Base-by-base conservation (phyloP, 2,113 vertebrate species). In the Lycaon pictus region DNA sequence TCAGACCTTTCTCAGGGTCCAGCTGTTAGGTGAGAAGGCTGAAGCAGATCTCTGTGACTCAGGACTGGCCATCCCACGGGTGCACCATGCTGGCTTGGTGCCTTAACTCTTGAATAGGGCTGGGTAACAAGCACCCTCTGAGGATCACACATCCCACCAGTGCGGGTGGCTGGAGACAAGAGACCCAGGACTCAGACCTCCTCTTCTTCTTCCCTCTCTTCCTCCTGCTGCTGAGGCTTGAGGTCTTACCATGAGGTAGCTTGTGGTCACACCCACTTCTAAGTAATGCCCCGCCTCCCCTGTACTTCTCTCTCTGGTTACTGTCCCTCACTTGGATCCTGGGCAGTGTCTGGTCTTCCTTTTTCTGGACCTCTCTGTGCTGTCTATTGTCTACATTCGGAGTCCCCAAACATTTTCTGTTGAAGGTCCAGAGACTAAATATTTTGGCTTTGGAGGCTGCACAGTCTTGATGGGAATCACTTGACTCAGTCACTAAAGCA, bases 1-100 rank as follows among this genome's bases (percentile, higher is more conserved):
- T 72, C 43, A 0, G 3, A 51, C 20, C 27, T 88, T 35, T 84
- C 43, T 27, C 1, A 11, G 55, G 62, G 3, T 29, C 29, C 16
- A 17, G 71, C 62, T 43, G 0, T 67, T 77, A n/a, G 27, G 65
- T 43, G 71, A 81, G 58, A 77, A 37, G 32, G 65, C 60, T 23
- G 2, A 2, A 8, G 79, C 7, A 25, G 7, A 25, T 23, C 29
- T 27, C 19, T 22, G 4, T 74, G 23, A 65, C 63, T 43, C 35
- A 19, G 32, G 4, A 5, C 11, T 35, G 0, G 1, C 25, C n/a
- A 17, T 8, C 15, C 0, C 17, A n/a, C 7, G 19, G 53, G 23
- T 7, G 1, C 10, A 1, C 23, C 32, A 0, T 7, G 51, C 25
- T 81, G 79, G 72, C 20, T 56, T 51, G 11, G 22, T 53, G 11